A percentile compares a stretch with the other conserved stretches of the same genome.
Evolutionary conservation across 1,140 invertebrate genomes (phyloP).

Genomic region (Drosophila neocordata): DNA sequence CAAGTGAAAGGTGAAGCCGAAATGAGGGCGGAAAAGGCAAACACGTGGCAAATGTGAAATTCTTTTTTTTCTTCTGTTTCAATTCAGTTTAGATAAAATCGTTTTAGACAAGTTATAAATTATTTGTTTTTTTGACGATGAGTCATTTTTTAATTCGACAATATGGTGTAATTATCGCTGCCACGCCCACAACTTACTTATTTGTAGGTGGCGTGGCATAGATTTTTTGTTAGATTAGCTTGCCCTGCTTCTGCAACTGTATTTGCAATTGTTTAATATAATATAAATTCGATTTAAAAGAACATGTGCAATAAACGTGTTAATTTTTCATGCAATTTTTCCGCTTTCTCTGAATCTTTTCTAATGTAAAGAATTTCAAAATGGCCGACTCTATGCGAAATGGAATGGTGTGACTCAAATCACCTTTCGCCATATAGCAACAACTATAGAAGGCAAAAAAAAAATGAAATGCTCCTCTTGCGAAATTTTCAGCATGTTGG

Average conservation of each 20-base stretch:
- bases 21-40: constrained; percentile 33
- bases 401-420: constrained; percentile 50
- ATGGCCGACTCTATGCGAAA: constrained; percentile 49
- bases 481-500: constrained; percentile 32
- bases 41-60: constrained; percentile 61
- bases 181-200: constrained; percentile 55
- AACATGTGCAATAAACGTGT: constrained; percentile 42
- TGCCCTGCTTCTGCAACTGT: not conserved
- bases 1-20: constrained; percentile 65
- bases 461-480: constrained; percentile 34
- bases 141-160: constrained; percentile 33
- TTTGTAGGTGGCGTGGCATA: constrained; percentile 11
- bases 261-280: not conserved
- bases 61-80: constrained; percentile 12
- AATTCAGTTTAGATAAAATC: not conserved
- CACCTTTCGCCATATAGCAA: constrained; percentile 9
- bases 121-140: constrained; percentile 7
- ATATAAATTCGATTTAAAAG: not conserved
- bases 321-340: constrained; percentile 43
- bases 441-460: constrained; percentile 21
- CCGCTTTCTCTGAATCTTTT: constrained; percentile 33
- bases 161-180: constrained; percentile 59
- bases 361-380: constrained; percentile 59
- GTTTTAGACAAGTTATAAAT: constrained; percentile 14
- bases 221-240: not conserved